Evolutionary conservation across 1,140 invertebrate genomes (phyloP), one percentile per base, ranked within the genome.

Genomic region (Coelopa frigida): DNA sequence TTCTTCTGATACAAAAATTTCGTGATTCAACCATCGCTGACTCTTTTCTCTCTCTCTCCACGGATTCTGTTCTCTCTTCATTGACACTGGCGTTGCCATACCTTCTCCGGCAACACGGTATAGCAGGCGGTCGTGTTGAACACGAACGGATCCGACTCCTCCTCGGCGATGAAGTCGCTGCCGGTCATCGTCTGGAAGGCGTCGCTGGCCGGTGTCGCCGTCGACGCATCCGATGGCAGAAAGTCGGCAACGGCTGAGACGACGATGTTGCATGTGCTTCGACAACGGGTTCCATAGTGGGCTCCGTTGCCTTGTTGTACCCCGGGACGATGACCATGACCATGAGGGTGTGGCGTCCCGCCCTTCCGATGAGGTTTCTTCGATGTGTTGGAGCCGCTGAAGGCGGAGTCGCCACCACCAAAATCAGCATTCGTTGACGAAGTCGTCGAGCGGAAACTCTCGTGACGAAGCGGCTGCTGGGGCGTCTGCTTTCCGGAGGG

Each of bases 211-310:
- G n/a, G n/a, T n/a, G n/a, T n/a, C n/a, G n/a, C n/a, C n/a, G 14
- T 29, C 27, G 40, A 29, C 24, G 33, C 5, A 14, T 53, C 37
- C 3, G 56, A 43, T 4, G 61, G 58, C 40, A 66, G 29, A 44
- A 68, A 62, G 41, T 70, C 64, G 0, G 65, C 63, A 15, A 70
- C 69, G 2, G 75, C 68, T 1, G 77, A 74, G n/a, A 80, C 58
- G 7, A 80, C 73, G 29, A 84, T 84, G 54, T 76, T 84, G 54
- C 79, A 84, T 0, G 82, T 83, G 59, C 81, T 85, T 36, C 74
- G 78, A 48, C 81, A 84, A 43, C 68, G 67, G 20, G 71, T 57
- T 53, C 61, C 62, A 17, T 58, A 60, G 12, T 35, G 18, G 50
- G 45, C 6, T 18, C 27, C 24, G 32, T 17, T n/a, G 23, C 31